A percentile compares a stretch with the other conserved stretches of the same genome.
These are phyloP conservation scores for Mastacembelus armatus DNA, from an alignment of 2,797 vertebrate genomes.

Conservation along the genomic window DNA sequence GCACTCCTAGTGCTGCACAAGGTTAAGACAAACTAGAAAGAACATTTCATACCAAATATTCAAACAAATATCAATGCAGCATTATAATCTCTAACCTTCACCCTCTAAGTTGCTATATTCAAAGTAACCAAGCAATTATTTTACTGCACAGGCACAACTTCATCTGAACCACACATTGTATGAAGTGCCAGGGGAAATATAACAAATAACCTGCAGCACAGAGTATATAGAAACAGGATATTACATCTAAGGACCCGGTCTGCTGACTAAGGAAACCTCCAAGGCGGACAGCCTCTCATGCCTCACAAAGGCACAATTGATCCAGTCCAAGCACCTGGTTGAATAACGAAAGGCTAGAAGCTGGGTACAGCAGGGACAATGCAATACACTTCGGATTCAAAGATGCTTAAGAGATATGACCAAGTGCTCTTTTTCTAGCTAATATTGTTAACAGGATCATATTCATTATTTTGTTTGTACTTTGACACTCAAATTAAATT, in stretches of 20 bases:
- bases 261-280: constrained; percentile 79
- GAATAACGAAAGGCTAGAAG: constrained; percentile 47
- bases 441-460: constrained; percentile 4
- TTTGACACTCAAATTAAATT: constrained; percentile 3
- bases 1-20: not conserved
- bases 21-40: constrained; percentile 14
- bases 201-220: constrained; percentile 73
- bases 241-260: constrained; percentile 69
- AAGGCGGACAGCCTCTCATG: constrained; percentile 56
- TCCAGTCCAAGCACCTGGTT: constrained; percentile 55
- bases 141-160: constrained; percentile 53
- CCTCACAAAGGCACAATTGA: constrained; percentile 66
- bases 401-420: constrained; percentile 22
- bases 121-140: constrained; percentile 57
- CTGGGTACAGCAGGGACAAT: constrained; percentile 41
- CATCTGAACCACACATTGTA: constrained; percentile 59
- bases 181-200: constrained; percentile 72
- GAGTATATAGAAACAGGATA: constrained; percentile 72
- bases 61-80: constrained; percentile 27
- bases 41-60: constrained; percentile 21
- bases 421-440: constrained; percentile 7
- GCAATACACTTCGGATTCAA: constrained; percentile 14
- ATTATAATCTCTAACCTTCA: constrained; percentile 11
- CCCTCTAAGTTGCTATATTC: constrained; percentile 44
- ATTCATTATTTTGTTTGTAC: not conserved